phyloP scores from a whole-genome alignment of 1,140 invertebrate genomes.

The Diploscapter pachys region DNA sequence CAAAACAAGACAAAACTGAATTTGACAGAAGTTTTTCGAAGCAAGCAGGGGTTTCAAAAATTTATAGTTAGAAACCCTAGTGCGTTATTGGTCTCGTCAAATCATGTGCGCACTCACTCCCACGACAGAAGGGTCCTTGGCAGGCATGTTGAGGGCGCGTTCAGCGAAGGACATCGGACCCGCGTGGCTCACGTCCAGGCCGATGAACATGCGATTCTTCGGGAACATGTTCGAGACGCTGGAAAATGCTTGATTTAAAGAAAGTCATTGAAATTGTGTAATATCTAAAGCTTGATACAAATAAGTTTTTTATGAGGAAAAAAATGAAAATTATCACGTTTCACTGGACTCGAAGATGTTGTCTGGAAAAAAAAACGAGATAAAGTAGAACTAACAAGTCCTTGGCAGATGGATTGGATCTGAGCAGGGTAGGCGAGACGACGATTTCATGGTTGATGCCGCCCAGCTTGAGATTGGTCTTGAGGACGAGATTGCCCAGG shows the following conservation, averaged over 20 bases:
- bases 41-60: no score
- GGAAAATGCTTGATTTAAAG: not conserved
- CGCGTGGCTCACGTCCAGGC: conserved; percentile 31
- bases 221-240: not conserved
- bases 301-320: not conserved
- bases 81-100: no score
- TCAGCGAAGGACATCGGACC: conserved; percentile 27
- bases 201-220: conserved; percentile 31
- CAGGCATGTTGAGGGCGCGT: not conserved
- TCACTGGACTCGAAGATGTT: not conserved
- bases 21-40: no score
- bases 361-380: no score
- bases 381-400: not conserved
- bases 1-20: no score
- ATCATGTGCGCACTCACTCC: conserved; percentile 24
- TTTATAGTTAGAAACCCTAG: no score
- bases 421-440: not conserved
- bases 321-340: not conserved
- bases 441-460: conserved; percentile 21
- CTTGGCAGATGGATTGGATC: not conserved
- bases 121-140: conserved; percentile 22
- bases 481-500: conserved; percentile 23
- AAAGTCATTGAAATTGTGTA: no score
- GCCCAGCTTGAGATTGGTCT: conserved; percentile 34
- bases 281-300: no score